Evolutionary conservation across 2,797 vertebrate species (phyloP).

Genomic region (Florisuga fusca): DNA sequence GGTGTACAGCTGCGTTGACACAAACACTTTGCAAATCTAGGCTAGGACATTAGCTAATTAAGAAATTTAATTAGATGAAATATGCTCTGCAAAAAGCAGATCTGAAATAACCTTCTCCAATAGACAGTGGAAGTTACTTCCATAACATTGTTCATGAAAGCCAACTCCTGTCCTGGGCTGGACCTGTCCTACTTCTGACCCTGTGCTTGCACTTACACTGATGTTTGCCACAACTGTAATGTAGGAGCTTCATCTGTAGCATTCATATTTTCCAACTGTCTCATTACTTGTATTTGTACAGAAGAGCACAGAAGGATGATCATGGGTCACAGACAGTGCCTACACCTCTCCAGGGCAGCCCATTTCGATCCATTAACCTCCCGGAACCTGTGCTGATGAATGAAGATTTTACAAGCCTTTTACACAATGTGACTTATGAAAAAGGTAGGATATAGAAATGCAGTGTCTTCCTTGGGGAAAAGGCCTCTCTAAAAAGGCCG

Average conservation of each 20-base stretch:
- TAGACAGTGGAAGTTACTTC: not conserved
- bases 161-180: not conserved
- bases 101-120: conserved; percentile 22
- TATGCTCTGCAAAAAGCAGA: not conserved
- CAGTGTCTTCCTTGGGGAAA: not conserved
- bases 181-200: not conserved
- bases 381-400: conserved; percentile 88
- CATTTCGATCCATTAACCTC: conserved; percentile 81
- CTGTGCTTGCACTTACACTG: not conserved
- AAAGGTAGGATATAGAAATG: conserved; percentile 80
- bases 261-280: not conserved
- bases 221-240: not conserved
- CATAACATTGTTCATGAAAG: not conserved
- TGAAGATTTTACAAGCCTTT: conserved; percentile 86
- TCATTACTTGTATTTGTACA: conserved; percentile 65
- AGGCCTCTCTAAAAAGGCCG: not conserved
- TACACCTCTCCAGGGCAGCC: conserved; percentile 81
- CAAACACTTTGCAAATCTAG: conserved; percentile 33
- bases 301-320: conserved; percentile 87
- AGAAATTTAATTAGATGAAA: conserved; percentile 52
- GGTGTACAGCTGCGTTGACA: not conserved
- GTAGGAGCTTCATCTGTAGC: not conserved
- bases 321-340: conserved; percentile 77
- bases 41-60: conserved; percentile 47
- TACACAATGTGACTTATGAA: conserved; percentile 83